A percentile compares a stretch with the other conserved stretches of the same genome.
Conservation (phyloP, 2,888 invertebrate genomes). For the Acleris holmiana region DNA sequence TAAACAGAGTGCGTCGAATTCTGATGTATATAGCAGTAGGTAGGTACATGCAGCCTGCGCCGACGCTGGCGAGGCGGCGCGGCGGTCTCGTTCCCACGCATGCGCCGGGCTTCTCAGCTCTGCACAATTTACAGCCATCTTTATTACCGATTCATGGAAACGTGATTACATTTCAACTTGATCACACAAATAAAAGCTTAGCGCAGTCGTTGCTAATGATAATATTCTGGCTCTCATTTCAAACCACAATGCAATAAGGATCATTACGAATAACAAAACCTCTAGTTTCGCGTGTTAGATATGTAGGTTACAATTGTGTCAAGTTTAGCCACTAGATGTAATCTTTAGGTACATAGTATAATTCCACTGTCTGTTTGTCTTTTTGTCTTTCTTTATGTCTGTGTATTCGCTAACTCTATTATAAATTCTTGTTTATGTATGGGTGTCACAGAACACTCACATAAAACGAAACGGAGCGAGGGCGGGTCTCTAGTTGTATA, state of each 20-base stretch:
- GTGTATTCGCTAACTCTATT: no score
- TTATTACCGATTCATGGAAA: conserved; percentile 19
- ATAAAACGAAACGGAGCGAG: no score
- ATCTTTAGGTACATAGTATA: no score
- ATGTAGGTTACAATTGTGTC: not conserved
- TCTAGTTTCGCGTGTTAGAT: conserved; percentile 6
- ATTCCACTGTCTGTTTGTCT: no score
- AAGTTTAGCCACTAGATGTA: not conserved
- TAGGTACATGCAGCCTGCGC: conserved; percentile 18
- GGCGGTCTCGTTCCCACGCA: conserved; percentile 72
- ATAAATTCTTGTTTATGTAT: no score
- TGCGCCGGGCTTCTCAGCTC: conserved; percentile 26
- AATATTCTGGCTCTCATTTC: conserved; percentile 14
- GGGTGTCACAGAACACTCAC: no score
- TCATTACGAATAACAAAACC: conserved; percentile 15
- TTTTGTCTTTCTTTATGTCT: no score
- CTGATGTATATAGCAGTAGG: conserved; percentile 66
- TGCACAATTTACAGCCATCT: conserved; percentile 10
- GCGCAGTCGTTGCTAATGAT: conserved; percentile 10
- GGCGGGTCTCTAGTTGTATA: no score
- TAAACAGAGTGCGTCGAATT: conserved; percentile 67
- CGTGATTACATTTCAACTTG: conserved; percentile 14
- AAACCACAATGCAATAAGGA: conserved; percentile 13
- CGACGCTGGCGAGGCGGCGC: conserved; percentile 39
- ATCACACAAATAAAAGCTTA: conserved; percentile 18